A percentile compares a stretch with the other conserved stretches of the same genome.
Conservation (phyloP, 64 coral and sea anemone genomes). For the Montipora sp. region DNA sequence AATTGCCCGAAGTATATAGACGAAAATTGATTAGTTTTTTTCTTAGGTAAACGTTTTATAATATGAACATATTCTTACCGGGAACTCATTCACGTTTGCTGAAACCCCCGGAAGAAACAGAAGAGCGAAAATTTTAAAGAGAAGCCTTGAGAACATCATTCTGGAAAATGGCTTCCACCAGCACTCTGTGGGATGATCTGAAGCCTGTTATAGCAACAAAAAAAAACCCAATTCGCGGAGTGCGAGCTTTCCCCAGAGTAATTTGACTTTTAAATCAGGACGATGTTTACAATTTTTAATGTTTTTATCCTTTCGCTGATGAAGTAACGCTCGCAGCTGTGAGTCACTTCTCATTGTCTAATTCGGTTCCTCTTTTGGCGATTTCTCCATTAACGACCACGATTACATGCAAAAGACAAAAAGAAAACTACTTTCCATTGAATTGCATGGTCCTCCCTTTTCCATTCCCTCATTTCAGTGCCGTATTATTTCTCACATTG, state of each 20-base stretch:
- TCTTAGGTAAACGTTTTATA: background rate
- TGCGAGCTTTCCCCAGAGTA: background rate
- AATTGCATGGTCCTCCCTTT: background rate
- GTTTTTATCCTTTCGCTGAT: conserved; percentile 20
- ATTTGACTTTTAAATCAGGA: conserved; percentile 42
- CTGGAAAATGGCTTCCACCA: no score
- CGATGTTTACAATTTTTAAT: conserved; percentile 1
- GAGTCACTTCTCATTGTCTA: conserved; percentile 13
- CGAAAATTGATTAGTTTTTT: conserved; percentile 17
- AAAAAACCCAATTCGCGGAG: background rate
- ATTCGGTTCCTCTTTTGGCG: conserved; percentile 13
- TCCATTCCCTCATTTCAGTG: background rate
- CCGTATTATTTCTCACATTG: background rate
- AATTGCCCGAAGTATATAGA: background rate
- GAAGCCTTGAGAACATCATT: background rate
- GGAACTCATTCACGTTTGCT: background rate
- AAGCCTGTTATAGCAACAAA: background rate
- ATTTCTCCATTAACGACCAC: conserved; percentile 26
- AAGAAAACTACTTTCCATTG: background rate
- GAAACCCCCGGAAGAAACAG: conserved; percentile 20
- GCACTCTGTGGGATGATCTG: background rate
- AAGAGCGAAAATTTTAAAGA: background rate
- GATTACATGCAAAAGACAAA: conserved; percentile 8
- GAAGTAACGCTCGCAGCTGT: conserved; percentile 23
- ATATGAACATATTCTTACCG: background rate